Conservation (phyloP, 2,797 vertebrate species). For the Decapterus maruadsi region DNA sequence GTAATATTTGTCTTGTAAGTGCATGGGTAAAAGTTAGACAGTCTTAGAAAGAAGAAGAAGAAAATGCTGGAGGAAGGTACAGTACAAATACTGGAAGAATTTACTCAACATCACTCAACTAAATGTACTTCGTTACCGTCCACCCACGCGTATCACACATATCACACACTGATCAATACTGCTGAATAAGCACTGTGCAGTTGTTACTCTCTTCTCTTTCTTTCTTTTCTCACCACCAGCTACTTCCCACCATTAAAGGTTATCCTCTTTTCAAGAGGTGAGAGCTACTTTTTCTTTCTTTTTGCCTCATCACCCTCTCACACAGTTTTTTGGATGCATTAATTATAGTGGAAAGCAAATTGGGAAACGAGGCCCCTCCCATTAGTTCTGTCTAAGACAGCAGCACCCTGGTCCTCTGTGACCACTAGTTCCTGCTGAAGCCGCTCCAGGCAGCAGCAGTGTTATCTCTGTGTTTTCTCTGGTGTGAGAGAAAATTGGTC, state of each 20-base stretch:
- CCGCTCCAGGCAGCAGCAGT: constrained; percentile 13
- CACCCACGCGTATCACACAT: constrained; percentile 15
- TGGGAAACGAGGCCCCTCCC: constrained; percentile 23
- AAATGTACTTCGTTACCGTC: too few relatives aligned
- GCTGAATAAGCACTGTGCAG: constrained; percentile 56
- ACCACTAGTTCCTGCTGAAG: constrained; percentile 21
- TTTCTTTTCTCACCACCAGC: constrained; percentile 23
- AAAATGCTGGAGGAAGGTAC: too few relatives aligned
- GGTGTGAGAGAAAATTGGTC: background rate
- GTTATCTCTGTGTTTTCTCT: background rate
- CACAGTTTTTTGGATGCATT: constrained; percentile 17
- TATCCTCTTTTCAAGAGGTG: constrained; percentile 19
- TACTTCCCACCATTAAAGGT: constrained; percentile 1
- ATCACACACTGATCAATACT: constrained; percentile 60
- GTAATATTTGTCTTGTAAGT: too few relatives aligned
- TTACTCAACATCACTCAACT: too few relatives aligned
- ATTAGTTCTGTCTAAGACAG: constrained; percentile 20
- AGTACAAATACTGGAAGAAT: too few relatives aligned
- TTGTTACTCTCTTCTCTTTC: constrained; percentile 19
- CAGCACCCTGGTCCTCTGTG: constrained; percentile 28
- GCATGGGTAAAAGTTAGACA: too few relatives aligned
- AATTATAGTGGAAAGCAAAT: constrained; percentile 37
- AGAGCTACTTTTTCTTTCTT: constrained; percentile 16
- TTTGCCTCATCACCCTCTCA: constrained; percentile 3
- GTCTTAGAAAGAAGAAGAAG: too few relatives aligned